Conservation (phyloP, 2,888 invertebrate genomes). For the Tanytarsus gracilentus region DNA sequence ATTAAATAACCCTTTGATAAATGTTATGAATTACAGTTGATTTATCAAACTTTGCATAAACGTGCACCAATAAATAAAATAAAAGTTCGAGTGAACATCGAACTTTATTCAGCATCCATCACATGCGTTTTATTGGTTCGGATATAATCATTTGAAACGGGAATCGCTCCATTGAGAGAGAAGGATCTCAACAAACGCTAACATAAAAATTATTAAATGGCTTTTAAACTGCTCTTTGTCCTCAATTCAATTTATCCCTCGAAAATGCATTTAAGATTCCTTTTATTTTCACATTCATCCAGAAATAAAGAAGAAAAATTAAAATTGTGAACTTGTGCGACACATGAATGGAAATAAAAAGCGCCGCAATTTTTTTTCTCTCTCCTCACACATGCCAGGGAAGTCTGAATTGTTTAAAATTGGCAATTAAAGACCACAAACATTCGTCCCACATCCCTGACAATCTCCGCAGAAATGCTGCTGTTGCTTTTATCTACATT, state of each 20-base stretch:
- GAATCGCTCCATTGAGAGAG: no score
- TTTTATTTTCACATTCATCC: not conserved
- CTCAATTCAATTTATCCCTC: not conserved
- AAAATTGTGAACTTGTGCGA: conserved; percentile 23
- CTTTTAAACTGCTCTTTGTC: conserved; percentile 11
- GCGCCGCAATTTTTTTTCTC: conserved; percentile 1
- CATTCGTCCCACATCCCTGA: not conserved
- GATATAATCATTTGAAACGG: no score
- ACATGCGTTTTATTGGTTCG: no score
- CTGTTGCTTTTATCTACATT: not conserved
- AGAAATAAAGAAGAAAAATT: conserved; percentile 1
- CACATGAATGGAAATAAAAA: conserved; percentile 16
- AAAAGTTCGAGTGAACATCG: no score
- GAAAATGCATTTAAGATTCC: conserved; percentile 11
- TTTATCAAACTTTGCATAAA: no score
- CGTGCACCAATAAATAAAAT: no score
- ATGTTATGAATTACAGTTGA: no score
- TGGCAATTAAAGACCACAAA: not conserved
- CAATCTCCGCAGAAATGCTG: not conserved
- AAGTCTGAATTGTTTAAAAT: no score
- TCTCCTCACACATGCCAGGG: not conserved
- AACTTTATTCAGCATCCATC: no score
- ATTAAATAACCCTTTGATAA: no score
- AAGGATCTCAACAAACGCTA: no score
- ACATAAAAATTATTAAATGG: conserved; percentile 13